Conservation (phyloP, 2,888 invertebrate species). For the Sinopyrophorus schimmeli region DNA sequence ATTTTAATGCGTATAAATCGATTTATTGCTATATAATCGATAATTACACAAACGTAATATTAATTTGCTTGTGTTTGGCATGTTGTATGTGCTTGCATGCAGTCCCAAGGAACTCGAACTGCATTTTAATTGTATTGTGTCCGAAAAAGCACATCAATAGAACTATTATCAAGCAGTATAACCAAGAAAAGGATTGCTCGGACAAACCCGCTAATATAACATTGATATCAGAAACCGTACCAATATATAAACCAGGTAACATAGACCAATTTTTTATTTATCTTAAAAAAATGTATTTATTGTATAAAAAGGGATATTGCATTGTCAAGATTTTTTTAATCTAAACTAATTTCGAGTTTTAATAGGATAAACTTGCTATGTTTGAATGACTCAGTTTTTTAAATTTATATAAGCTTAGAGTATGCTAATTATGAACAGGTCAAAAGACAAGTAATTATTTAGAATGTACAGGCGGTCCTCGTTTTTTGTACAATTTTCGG, state of each 20-base stretch:
- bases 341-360: too few species aligned
- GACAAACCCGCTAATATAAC: slow-evolving; percentile 59
- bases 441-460: too few species aligned
- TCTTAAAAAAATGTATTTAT: not conserved
- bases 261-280: slow-evolving; percentile 12
- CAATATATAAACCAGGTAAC: slow-evolving; percentile 34
- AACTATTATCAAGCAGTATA: slow-evolving; percentile 60
- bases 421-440: too few species aligned
- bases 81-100: slow-evolving; percentile 34
- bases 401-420: too few species aligned
- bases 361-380: too few species aligned
- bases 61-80: slow-evolving; percentile 21
- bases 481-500: too few species aligned
- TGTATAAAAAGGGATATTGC: too few species aligned
- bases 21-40: too few species aligned
- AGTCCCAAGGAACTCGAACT: slow-evolving; percentile 45
- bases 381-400: too few species aligned
- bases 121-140: slow-evolving; percentile 60
- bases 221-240: not conserved
- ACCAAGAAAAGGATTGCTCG: slow-evolving; percentile 60
- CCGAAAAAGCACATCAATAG: slow-evolving; percentile 56
- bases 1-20: too few species aligned
- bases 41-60: not conserved
- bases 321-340: too few species aligned
- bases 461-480: too few species aligned